Evolutionary conservation across 2,113 vertebrate genomes (phyloP).

Genomic region (Prionailurus viverrinus): DNA sequence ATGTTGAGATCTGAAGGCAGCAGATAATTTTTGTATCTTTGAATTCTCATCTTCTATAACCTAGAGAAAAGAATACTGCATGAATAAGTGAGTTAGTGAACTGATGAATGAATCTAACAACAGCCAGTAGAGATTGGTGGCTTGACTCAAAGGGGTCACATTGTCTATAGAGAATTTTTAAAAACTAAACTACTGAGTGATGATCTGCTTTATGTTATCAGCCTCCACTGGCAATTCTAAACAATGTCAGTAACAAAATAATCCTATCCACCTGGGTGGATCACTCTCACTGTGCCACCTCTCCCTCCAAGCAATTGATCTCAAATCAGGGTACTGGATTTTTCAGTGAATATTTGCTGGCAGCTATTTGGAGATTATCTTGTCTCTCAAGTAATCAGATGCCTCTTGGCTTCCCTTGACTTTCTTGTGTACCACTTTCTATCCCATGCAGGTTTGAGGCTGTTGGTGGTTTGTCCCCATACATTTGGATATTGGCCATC

Average conservation of each 20-base stretch:
- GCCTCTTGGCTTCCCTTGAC: not conserved
- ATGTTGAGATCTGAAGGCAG: not conserved
- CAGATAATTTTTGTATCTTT: not conserved
- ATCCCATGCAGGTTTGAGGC: not conserved
- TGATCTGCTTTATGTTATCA: not conserved
- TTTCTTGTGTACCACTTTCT: not conserved
- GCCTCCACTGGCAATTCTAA: not conserved
- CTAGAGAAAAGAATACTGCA: not conserved
- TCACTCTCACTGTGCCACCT: not conserved
- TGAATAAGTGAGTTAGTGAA: not conserved
- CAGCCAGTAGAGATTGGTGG: not conserved
- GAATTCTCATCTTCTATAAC: not conserved
- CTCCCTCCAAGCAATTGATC: not conserved
- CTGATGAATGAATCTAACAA: not conserved
- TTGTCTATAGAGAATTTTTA: not conserved
- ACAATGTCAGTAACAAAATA: not conserved
- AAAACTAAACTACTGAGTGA: not conserved
- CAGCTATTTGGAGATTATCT: not conserved
- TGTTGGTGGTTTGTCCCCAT: not conserved
- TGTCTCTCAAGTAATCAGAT: not conserved
- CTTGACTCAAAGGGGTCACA: not conserved
- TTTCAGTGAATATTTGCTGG: not conserved
- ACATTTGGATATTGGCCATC: not conserved
- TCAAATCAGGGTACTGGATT: not conserved
- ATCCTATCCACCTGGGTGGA: not conserved